These are phyloP conservation scores for Drosophila gaucha DNA, from an alignment of 2,888 invertebrate genomes.

Conservation along the genomic window DNA sequence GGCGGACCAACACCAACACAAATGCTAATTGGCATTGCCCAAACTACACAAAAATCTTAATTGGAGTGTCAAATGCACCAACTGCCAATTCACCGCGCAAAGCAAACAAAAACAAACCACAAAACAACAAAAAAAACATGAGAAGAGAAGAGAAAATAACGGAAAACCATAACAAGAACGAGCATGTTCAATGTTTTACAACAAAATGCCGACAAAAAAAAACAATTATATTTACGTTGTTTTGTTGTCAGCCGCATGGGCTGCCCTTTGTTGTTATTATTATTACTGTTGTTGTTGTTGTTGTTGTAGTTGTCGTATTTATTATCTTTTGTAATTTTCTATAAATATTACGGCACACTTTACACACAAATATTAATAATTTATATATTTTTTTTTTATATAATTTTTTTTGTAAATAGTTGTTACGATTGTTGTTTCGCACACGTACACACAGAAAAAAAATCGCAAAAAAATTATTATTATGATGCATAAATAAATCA, in stretches of 20 bases:
- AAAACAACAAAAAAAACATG: slow-evolving; percentile 7
- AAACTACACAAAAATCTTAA: slow-evolving; percentile 35
- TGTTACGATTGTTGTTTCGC: slow-evolving; percentile 44
- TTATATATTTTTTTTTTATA: slow-evolving; percentile 1
- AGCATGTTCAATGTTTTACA: slow-evolving; percentile 25
- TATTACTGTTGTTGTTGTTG: slow-evolving; percentile 19
- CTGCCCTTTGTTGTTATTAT: slow-evolving; percentile 18
- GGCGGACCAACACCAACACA: slow-evolving; percentile 36
- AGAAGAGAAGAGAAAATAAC: slow-evolving; percentile 31
- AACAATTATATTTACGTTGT: slow-evolving; percentile 64
- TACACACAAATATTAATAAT: slow-evolving; percentile 14
- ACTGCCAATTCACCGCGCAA: slow-evolving; percentile 9
- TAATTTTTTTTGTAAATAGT: slow-evolving; percentile 19
- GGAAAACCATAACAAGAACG: slow-evolving; percentile 26
- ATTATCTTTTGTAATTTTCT: slow-evolving; percentile 44
- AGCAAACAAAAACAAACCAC: slow-evolving; percentile 22
- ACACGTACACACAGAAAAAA: slow-evolving; percentile 51
- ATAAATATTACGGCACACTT: slow-evolving; percentile 41
- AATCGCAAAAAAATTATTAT: slow-evolving; percentile 48
- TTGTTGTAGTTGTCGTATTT: slow-evolving; percentile 23
- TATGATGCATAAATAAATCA: slow-evolving; percentile 58
- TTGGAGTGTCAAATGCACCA: slow-evolving; percentile 25
- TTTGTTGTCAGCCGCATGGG: slow-evolving; percentile 30
- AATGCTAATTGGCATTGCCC: slow-evolving; percentile 63
- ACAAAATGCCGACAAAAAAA: slow-evolving; percentile 51